phyloP scores from a whole-genome alignment of 1,140 invertebrate genomes.

The Diachasmimorpha longicaudata region DNA sequence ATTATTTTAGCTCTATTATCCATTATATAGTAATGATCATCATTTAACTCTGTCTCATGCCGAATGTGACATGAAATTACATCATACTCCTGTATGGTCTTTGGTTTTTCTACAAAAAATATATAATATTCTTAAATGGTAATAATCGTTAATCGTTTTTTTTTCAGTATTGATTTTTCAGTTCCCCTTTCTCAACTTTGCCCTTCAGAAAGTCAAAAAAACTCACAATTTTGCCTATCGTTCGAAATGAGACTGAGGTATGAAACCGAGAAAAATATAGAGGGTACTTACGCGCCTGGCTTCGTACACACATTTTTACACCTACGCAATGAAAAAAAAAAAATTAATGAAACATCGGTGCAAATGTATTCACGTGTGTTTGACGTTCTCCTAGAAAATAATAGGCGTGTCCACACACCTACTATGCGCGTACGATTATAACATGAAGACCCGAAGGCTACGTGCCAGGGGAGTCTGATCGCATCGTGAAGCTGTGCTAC shows the following conservation, averaged over 20 bases:
- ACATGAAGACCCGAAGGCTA: neutral
- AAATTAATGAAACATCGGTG: neutral
- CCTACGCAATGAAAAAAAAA: neutral
- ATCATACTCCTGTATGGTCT: conserved; percentile 38
- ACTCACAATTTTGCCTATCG: neutral
- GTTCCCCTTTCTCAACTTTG: neutral
- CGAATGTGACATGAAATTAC: conserved; percentile 16
- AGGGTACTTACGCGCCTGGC: neutral
- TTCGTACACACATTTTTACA: neutral
- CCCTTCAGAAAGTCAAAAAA: neutral
- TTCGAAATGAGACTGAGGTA: neutral
- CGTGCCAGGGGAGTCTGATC: neutral
- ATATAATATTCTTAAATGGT: conserved; percentile 49
- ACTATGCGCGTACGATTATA: neutral
- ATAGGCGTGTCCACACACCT: neutral
- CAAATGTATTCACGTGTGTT: neutral
- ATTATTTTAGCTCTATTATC: neutral
- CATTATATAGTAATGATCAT: neutral
- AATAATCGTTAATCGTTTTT: neutral
- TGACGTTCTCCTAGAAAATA: neutral
- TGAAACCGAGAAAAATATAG: neutral
- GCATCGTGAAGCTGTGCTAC: neutral
- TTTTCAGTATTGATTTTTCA: neutral
- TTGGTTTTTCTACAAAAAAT: conserved; percentile 55
- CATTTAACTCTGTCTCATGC: neutral